Evolutionary conservation across 2,888 invertebrate species (phyloP).

Genomic region (Caradrina kadenii): DNA sequence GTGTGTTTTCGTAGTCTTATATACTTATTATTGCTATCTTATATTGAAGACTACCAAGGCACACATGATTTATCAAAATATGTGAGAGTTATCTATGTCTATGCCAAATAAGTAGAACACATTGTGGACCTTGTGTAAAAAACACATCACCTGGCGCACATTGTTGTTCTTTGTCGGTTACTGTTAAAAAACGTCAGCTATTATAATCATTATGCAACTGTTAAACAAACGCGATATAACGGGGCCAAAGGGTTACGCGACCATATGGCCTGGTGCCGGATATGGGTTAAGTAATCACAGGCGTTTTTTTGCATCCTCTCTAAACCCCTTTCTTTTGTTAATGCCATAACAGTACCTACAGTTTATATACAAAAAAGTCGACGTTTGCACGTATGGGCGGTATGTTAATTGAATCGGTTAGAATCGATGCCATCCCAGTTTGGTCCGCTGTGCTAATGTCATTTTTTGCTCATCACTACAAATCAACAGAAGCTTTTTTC

Average conservation of each 20-base stretch:
- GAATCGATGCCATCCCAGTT: constrained; percentile 74
- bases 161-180: constrained; percentile 67
- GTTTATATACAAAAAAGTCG: constrained; percentile 74
- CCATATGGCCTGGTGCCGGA: constrained; percentile 86
- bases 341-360: constrained; percentile 78
- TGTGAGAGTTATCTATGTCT: constrained; percentile 26
- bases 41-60: constrained; percentile 8
- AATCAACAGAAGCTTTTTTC: constrained; percentile 66
- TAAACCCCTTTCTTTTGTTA: constrained; percentile 83
- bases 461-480: constrained; percentile 67
- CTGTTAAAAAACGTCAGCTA: constrained; percentile 76
- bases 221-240: constrained; percentile 82
- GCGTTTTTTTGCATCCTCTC: constrained; percentile 82
- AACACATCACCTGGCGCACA: constrained; percentile 79
- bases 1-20: constrained; percentile 12
- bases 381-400: constrained; percentile 82
- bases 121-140: constrained; percentile 62
- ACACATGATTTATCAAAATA: constrained; percentile 20
- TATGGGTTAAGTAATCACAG: constrained; percentile 90
- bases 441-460: constrained; percentile 67
- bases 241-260: constrained; percentile 89
- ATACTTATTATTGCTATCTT: constrained; percentile 10
- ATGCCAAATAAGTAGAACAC: constrained; percentile 56
- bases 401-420: constrained; percentile 82
- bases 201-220: constrained; percentile 87